Evolutionary conservation across 1,140 invertebrate species (phyloP), one percentile per base, ranked within the genome.

Genomic region (Calycopis cecrops): DNA sequence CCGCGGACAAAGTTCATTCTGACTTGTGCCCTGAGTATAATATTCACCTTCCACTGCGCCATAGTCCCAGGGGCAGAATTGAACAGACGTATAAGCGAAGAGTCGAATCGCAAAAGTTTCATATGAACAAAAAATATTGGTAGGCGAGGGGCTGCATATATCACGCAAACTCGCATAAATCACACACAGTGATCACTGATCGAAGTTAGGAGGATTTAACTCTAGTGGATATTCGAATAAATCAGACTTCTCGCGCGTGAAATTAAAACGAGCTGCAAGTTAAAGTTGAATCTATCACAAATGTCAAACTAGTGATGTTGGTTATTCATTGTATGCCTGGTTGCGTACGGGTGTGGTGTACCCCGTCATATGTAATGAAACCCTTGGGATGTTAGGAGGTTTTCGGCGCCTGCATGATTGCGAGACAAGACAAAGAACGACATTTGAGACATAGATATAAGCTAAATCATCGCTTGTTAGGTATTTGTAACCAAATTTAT

Each of bases 221-320:
- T 70, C 69, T 73, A 66, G 63, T 63, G 62, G 59, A 66, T 67
- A 71, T 69, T 68, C 60, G 49, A 67, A 71, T 71, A 68, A 76
- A 69, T 73, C 64, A 65, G 63, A 62, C 38, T 65, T 55, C 57
- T 66, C 64, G 57, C 49, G 48, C 68, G 66, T 65, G 63, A 76
- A 76, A 76, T 73, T 71, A 72, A 71, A 69, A n/a, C n/a, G n/a
- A 62, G 60, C 55, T 66, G 49, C 53, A 63, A 71, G 63, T 69
- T 60, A 61, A 61, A 67, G 54, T 60, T 52, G 34, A 64, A 69
- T 71, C 62, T 67, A 72, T 71, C 58, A 60, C 62, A 70, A 68
- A 52, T 59, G 63, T 52, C 60, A 64, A 69, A 63, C 52, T 60
- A 61, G 51, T 56, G 60, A 44, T 52, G 55, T 52, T 44, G 35